Base-by-base conservation (phyloP, 2,888 invertebrate species). In the Tuta absoluta region DNA sequence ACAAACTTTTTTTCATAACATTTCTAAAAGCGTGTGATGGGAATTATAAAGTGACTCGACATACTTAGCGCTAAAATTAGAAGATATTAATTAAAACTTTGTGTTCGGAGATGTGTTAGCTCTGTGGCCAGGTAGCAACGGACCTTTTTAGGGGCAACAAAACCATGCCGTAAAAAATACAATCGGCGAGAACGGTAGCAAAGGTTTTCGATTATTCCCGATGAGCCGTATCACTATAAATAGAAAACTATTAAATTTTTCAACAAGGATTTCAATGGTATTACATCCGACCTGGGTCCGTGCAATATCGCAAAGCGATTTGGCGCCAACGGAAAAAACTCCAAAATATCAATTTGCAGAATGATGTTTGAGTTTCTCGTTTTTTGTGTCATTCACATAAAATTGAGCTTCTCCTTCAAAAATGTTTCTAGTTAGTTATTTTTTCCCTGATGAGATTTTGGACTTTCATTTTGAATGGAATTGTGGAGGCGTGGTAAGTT, bases 51-150 rank as follows among this genome's bases (percentile, higher is more conserved):
- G 21, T 91, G 91, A 91, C 88, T 90, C 82, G 80, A 79, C 91
- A 85, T 71, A 85, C 83, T 78, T 69, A 75, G 75, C 74, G 77
- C 76, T 77, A 77, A 76, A 85, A 84, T 84, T 85, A 87, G 82
- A 85, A 72, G 77, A 85, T 89, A 90, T 89, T 87, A 87, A 90
- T 91, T 89, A 86, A 77, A 73, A 84, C 80, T 75, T 81, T 81
- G 78, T 80, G 77, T 81, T 82, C 78, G 80, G 77, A 80, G 79
- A 77, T 72, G 76, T 78, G 77, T 45, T 63, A 23, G 58, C 49
- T 14, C 59, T 38, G 74, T 75, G 72, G 75, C 76, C 90, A 87
- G 89, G 87, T 89, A 90, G 85, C 75, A 67, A 69, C 77, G 77
- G 73, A 77, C 80, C 81, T 82, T 78, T 79, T 76, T 72, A 68